phyloP scores from a whole-genome alignment of 2,113 vertebrate genomes.

The Isichthys henryi region DNA sequence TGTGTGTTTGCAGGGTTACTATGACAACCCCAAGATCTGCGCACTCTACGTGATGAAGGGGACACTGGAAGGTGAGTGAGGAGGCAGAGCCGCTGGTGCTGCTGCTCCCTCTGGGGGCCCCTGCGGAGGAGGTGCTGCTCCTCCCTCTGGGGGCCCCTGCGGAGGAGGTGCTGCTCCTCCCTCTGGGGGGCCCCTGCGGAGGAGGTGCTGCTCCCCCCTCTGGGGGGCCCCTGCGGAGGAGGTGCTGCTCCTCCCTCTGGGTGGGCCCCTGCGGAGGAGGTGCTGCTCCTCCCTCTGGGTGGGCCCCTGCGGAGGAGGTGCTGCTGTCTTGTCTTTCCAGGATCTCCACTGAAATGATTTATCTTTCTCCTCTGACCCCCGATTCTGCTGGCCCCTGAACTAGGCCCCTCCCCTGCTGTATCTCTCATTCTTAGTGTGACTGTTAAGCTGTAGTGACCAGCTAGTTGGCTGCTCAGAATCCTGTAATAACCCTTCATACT shows the following conservation, averaged over 20 bases:
- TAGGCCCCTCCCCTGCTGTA: neutral
- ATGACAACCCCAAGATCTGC: constrained; percentile 97
- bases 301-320: neutral
- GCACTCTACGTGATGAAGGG: constrained; percentile 94
- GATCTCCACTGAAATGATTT: constrained; percentile 8
- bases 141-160: neutral
- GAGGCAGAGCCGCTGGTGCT: neutral
- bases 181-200: neutral
- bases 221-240: neutral
- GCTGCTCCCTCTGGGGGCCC: neutral
- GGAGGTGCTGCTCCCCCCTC: neutral
- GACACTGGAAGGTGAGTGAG: constrained; percentile 79
- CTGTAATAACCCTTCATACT: constrained; percentile 11
- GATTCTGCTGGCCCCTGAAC: neutral
- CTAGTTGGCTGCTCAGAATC: constrained; percentile 11
- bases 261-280: neutral
- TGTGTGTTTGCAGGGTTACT: constrained; percentile 77
- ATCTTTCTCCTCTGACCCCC: neutral
- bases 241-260: neutral
- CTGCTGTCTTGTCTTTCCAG: neutral
- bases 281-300: neutral
- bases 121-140: neutral
- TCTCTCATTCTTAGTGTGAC: constrained; percentile 11
- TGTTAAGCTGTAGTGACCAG: constrained; percentile 22
- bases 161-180: neutral